These are phyloP conservation scores for Macaria liturata DNA, from an alignment of 2,888 invertebrate genomes.

Conservation along the genomic window DNA sequence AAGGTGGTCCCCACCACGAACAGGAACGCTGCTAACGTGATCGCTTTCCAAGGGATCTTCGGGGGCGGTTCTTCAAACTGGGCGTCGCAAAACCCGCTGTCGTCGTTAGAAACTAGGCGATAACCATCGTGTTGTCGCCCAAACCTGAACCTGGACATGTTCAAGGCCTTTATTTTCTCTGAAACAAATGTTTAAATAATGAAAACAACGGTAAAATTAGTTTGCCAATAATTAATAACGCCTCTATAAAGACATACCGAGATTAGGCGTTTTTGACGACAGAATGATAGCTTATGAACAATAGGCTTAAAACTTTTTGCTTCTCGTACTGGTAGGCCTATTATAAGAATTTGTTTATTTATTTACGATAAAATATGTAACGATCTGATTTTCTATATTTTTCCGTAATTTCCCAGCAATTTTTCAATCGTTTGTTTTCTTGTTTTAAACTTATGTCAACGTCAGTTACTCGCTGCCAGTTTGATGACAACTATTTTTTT, in stretches of 20 bases:
- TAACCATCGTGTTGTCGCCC: conserved; percentile 85
- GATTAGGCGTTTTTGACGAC: background rate
- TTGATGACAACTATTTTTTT: too few species aligned
- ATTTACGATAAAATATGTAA: too few species aligned
- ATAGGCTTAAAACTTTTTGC: too few species aligned
- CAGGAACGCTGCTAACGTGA: conserved; percentile 88
- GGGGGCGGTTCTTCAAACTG: conserved; percentile 86
- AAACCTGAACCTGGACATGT: conserved; percentile 85
- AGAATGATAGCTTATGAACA: too few species aligned
- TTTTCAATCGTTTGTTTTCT: too few species aligned
- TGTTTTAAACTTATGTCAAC: too few species aligned
- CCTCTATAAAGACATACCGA: background rate
- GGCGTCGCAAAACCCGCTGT: conserved; percentile 87
- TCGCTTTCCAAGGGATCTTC: conserved; percentile 93
- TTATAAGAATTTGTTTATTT: too few species aligned
- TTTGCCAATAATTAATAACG: too few species aligned
- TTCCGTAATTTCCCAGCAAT: too few species aligned
- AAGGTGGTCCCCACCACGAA: conserved; percentile 90
- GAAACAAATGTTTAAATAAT: conserved; percentile 30
- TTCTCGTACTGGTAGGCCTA: too few species aligned
- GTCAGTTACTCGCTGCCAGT: too few species aligned
- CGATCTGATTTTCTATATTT: too few species aligned
- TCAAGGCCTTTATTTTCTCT: conserved; percentile 53
- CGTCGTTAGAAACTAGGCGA: conserved; percentile 79
- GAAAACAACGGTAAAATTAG: background rate